Conservation (phyloP, 2,113 vertebrate genomes). For the Anthoscopus minutus region DNA sequence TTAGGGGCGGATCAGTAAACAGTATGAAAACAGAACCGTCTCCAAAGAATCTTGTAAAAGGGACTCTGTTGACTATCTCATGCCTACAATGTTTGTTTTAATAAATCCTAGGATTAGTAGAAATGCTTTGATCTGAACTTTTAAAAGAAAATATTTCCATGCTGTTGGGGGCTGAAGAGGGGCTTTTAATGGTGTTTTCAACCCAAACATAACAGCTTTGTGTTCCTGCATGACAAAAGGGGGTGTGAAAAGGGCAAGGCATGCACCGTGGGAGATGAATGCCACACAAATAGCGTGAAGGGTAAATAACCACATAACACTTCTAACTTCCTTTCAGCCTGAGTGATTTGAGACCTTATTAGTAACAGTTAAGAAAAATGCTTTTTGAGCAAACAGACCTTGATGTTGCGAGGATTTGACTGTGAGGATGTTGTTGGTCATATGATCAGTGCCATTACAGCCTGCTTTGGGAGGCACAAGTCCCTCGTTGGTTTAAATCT, state of each 20-base stretch:
- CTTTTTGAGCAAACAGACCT: constrained; percentile 5
- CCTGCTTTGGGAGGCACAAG: not conserved
- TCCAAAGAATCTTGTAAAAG: constrained; percentile 53
- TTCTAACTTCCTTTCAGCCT: not conserved
- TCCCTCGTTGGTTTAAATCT: not conserved
- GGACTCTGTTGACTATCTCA: constrained; percentile 48
- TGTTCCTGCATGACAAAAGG: constrained; percentile 38
- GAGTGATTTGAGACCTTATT: not conserved
- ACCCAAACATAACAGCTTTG: constrained; percentile 53
- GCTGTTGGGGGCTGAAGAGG: constrained; percentile 47
- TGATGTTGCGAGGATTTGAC: not conserved
- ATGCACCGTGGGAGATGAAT: constrained; percentile 1
- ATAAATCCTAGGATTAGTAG: constrained; percentile 61
- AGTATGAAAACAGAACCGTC: constrained; percentile 28
- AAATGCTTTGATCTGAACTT: constrained; percentile 58
- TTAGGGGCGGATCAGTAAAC: constrained; percentile 43
- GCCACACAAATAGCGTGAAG: constrained; percentile 27
- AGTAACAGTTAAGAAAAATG: constrained; percentile 19
- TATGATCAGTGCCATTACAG: not conserved
- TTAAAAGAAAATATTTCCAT: constrained; percentile 59
- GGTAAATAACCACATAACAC: constrained; percentile 30
- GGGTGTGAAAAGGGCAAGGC: constrained; percentile 47
- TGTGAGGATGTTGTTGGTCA: not conserved
- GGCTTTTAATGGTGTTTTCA: constrained; percentile 52
- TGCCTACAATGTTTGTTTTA: constrained; percentile 55